A percentile compares a stretch with the other conserved stretches of the same genome.
Conservation (phyloP, 2,797 vertebrate genomes). For the Heterohyrax brucei region DNA sequence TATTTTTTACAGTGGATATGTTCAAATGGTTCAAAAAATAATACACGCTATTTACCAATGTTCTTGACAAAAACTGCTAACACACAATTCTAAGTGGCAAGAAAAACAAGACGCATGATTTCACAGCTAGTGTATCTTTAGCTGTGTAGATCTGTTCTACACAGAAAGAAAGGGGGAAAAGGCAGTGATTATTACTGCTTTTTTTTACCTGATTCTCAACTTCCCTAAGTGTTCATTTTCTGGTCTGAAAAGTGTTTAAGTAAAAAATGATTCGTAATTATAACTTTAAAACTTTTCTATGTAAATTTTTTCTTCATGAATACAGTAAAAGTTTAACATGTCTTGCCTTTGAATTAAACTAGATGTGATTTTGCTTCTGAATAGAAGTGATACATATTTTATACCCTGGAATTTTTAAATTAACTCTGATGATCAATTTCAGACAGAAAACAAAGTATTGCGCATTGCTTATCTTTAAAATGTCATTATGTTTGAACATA, state of each 20-base stretch:
- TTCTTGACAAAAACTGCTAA: conserved; percentile 9
- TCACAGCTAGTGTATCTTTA: background rate
- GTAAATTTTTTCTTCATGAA: conserved; percentile 36
- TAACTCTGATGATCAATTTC: background rate
- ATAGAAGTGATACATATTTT: background rate
- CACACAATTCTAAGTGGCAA: background rate
- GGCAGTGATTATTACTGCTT: background rate
- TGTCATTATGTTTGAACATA: background rate
- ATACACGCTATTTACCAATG: conserved; percentile 15
- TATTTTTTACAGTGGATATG: background rate
- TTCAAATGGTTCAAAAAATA: conserved; percentile 30
- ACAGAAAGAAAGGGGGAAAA: background rate
- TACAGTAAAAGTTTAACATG: conserved; percentile 21
- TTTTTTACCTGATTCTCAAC: conserved; percentile 53
- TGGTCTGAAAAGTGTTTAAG: background rate
- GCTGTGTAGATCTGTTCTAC: background rate
- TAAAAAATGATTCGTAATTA: conserved; percentile 29
- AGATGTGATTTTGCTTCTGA: conserved; percentile 11
- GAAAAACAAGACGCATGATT: background rate
- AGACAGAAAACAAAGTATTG: conserved; percentile 31
- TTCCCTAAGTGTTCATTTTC: conserved; percentile 27
- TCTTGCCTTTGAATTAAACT: conserved; percentile 24
- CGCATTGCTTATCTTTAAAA: conserved; percentile 22
- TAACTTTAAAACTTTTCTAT: conserved; percentile 37
- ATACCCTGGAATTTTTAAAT: background rate